These are phyloP conservation scores for Novumbra hubbsi DNA, from an alignment of 2,797 vertebrate species.

Conservation along the genomic window DNA sequence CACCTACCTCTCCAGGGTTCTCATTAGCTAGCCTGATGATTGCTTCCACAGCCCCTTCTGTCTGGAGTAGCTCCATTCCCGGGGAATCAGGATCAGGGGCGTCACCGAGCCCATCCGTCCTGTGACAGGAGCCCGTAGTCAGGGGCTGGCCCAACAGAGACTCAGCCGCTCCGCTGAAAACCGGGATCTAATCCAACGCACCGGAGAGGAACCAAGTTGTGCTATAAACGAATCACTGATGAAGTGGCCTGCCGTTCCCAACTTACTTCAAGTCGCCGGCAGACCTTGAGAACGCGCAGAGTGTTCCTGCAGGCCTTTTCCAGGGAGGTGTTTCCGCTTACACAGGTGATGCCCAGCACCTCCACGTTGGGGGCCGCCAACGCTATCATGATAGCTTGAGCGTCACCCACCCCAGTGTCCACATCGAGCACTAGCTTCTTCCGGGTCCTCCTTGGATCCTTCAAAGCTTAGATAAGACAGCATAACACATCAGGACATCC, in stretches of 20 bases:
- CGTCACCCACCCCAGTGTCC: conserved; percentile 62
- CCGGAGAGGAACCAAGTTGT: neutral
- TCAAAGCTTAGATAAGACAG: neutral
- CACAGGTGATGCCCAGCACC: conserved; percentile 74
- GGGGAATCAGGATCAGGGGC: conserved; percentile 65
- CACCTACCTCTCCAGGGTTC: conserved; percentile 66
- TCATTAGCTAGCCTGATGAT: conserved; percentile 62
- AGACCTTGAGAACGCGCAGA: conserved; percentile 86
- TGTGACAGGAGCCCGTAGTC: conserved; percentile 54
- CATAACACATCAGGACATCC: neutral
- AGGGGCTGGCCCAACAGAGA: conserved; percentile 48
- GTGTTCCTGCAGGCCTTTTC: conserved; percentile 83
- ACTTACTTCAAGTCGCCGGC: conserved; percentile 70
- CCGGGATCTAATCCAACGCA: conserved; percentile 67
- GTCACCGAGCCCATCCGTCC: conserved; percentile 72
- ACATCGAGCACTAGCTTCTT: conserved; percentile 50
- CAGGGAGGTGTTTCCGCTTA: conserved; percentile 79
- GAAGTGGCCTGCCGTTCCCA: neutral
- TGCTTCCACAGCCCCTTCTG: conserved; percentile 54
- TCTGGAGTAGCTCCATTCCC: conserved; percentile 60
- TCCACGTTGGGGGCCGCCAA: conserved; percentile 60
- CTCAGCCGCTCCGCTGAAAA: conserved; percentile 55
- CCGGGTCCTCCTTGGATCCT: conserved; percentile 30
- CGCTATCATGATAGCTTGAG: conserved; percentile 84
- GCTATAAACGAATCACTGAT: neutral